Base-by-base conservation (phyloP, 2,797 vertebrate species). In the Enteromius argenteus region DNA sequence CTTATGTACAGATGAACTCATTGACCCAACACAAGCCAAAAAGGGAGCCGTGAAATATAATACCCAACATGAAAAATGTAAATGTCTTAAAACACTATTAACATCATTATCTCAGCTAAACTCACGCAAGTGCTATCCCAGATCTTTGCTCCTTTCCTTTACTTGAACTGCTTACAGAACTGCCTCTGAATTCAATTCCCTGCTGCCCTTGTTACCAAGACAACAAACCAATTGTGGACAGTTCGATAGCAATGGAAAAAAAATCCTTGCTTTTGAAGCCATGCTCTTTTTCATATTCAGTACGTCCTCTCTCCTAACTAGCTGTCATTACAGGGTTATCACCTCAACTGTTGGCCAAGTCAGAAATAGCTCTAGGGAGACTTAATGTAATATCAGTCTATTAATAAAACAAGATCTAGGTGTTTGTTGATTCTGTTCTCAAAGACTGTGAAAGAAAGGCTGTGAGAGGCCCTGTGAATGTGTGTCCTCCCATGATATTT, bases 381-480 rank as follows among this genome's bases (percentile, higher is more conserved):
- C 32, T 35, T 17, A 37, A 56, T 56, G 51, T 37, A 58, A 51
- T 67, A 19, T 39, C 23, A 30, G 37, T 62, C 56, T 78, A 19
- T 62, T 44, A 30, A 78, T 62, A 78, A 62, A 78, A 9, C 44
- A 49, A 77, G 75, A 44, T 44, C 56, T 6, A 27, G 21, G 4
- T 44, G 35, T 44, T 77, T 44, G 35, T 44, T 77, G 53, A 42
- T 77, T 62, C n/a, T 27, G 23, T 62, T 78, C 37, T 9, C 21
- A 58, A 2, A 58, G 7, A 56, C 27, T 51, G 69, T 72, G 30
- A 56, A 56, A 75, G 32, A 56, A 37, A 56, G 19, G 13, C 49
- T 37, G 19, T 35, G 30, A 35, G 30, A 37, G 49, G 35, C 1
- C 0, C 30, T 51, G 11, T 35, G 30, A 27, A 6, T 5, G 58